These are phyloP conservation scores for Orius laevigatus DNA, from an alignment of 1,140 invertebrate species.

Conservation along the genomic window DNA sequence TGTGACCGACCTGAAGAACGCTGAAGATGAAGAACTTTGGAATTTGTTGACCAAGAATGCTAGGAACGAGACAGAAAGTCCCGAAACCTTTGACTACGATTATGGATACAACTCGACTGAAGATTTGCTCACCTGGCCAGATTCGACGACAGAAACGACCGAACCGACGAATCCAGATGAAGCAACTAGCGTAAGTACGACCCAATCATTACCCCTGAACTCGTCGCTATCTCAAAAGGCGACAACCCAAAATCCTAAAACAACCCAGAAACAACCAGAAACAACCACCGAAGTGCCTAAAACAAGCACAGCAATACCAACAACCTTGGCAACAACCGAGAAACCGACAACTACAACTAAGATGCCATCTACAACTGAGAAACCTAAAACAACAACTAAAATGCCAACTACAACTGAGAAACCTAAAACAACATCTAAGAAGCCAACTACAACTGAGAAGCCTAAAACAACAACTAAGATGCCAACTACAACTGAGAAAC, in stretches of 20 bases:
- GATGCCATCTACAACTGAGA: no score
- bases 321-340: neutral
- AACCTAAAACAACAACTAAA: no score
- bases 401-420: no score
- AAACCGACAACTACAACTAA: no score
- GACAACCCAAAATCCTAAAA: neutral
- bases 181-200: neutral
- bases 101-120: neutral
- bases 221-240: neutral
- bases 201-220: neutral
- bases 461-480: neutral
- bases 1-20: neutral
- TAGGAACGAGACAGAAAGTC: neutral
- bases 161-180: neutral
- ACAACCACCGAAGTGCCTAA: neutral
- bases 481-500: neutral
- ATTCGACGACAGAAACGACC: neutral
- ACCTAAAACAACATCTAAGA: neutral
- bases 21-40: constrained; percentile 6
- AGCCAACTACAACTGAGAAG: neutral
- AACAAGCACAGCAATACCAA: neutral
- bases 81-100: neutral
- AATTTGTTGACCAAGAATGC: neutral
- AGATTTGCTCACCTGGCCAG: neutral
- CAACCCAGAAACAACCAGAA: neutral